These are phyloP conservation scores for Acropternis orthonyx DNA, from an alignment of 2,797 vertebrate genomes.

Conservation along the genomic window DNA sequence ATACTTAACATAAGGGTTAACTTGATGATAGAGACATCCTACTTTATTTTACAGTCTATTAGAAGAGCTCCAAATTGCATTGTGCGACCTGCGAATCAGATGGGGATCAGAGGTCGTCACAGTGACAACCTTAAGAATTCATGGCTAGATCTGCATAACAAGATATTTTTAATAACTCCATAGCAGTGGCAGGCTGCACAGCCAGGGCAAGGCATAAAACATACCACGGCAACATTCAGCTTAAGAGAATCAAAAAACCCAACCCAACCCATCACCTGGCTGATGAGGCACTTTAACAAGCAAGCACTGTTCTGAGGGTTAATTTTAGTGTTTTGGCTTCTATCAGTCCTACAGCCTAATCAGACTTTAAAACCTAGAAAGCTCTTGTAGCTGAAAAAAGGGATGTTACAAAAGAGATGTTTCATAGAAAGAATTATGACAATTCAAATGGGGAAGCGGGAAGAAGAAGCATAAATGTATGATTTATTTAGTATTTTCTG, in stretches of 20 bases:
- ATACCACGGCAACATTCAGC: not conserved
- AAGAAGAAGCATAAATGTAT: not conserved
- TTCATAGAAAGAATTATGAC: not conserved
- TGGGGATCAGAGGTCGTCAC: conserved; percentile 35
- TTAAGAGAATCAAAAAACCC: not conserved
- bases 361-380: not conserved
- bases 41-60: conserved; percentile 61
- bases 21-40: conserved; percentile 31
- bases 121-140: conserved; percentile 27
- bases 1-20: conserved; percentile 58
- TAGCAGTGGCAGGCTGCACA: not conserved
- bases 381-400: not conserved
- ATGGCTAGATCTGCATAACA: conserved; percentile 52
- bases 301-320: not conserved
- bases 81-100: conserved; percentile 17
- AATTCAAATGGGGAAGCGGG: not conserved
- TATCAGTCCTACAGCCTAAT: not conserved
- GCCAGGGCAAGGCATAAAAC: not conserved
- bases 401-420: fast-evolving
- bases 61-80: conserved; percentile 58
- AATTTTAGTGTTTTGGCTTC: not conserved
- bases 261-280: not conserved
- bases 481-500: not conserved
- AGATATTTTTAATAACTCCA: conserved; percentile 53
- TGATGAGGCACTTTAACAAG: not conserved